Evolutionary conservation across 2,113 vertebrate genomes (phyloP).

Genomic region (Heterochromis multidens): DNA sequence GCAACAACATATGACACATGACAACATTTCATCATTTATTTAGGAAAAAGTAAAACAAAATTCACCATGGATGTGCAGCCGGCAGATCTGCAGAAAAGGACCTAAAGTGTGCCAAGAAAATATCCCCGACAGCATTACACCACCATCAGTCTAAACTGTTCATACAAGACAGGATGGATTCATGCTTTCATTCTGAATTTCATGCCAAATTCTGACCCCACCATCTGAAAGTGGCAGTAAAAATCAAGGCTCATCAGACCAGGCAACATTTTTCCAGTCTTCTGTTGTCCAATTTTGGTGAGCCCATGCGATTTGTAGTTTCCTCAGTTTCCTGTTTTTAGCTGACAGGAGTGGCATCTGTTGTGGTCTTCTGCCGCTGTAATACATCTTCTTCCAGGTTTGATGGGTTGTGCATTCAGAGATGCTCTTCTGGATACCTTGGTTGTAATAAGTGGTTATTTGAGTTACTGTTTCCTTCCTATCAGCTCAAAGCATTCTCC

Average conservation of each 20-base stretch:
- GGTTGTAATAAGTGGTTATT: too few relatives aligned
- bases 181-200: not conserved
- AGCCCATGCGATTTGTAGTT: too few relatives aligned
- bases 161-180: not conserved
- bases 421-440: too few relatives aligned
- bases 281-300: not conserved
- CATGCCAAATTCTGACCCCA: not conserved
- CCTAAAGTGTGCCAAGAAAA: too few relatives aligned
- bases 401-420: too few relatives aligned
- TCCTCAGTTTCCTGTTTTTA: not conserved
- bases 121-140: too few relatives aligned
- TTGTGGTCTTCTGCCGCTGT: too few relatives aligned
- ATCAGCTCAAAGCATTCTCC: too few relatives aligned
- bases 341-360: not conserved
- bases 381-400: too few relatives aligned
- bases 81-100: not conserved
- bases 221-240: not conserved
- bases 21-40: not conserved
- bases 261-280: not conserved
- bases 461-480: too few relatives aligned
- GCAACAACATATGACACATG: too few relatives aligned
- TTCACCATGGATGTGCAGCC: not conserved
- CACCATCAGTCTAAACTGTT: not conserved
- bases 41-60: not conserved
- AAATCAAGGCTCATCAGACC: not conserved